Conservation (phyloP, 2,888 invertebrate species). For the Trachelus troglodyta region DNA sequence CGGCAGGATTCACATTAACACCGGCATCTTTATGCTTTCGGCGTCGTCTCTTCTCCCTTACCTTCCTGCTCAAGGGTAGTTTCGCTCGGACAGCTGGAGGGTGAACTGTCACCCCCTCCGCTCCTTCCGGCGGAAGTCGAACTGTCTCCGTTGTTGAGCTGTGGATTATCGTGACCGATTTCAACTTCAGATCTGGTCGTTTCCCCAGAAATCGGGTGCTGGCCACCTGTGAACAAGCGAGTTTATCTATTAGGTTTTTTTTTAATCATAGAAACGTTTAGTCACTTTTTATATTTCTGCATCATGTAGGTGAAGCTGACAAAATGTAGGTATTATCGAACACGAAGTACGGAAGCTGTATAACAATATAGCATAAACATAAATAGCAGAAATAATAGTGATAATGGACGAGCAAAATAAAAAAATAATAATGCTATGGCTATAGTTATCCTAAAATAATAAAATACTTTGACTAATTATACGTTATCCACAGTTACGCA, state of each 20-base stretch:
- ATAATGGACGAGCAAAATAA: background rate
- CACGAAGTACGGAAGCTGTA: background rate
- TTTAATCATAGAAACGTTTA: background rate
- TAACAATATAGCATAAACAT: background rate
- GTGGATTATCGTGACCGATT: conserved; percentile 90
- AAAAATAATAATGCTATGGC: background rate
- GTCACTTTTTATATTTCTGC: background rate
- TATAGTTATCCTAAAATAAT: background rate
- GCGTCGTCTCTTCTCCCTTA: conserved; percentile 73
- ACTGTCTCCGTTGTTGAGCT: conserved; percentile 91
- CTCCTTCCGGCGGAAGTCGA: conserved; percentile 78
- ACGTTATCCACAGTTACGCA: background rate
- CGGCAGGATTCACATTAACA: conserved; percentile 36
- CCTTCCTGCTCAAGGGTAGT: conserved; percentile 88
- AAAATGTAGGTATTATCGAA: background rate
- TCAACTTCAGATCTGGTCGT: conserved; percentile 82
- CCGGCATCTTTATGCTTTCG: conserved; percentile 69
- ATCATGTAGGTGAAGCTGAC: background rate
- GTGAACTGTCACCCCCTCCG: conserved; percentile 83
- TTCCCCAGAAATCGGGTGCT: conserved; percentile 86
- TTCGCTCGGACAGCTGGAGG: conserved; percentile 86
- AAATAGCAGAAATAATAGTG: background rate
- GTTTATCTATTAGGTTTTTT: background rate
- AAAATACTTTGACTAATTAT: background rate
- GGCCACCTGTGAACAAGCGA: conserved; percentile 71